Evolutionary conservation across 2,888 invertebrate species (phyloP).

Genomic region (Plagodis pulveraria): DNA sequence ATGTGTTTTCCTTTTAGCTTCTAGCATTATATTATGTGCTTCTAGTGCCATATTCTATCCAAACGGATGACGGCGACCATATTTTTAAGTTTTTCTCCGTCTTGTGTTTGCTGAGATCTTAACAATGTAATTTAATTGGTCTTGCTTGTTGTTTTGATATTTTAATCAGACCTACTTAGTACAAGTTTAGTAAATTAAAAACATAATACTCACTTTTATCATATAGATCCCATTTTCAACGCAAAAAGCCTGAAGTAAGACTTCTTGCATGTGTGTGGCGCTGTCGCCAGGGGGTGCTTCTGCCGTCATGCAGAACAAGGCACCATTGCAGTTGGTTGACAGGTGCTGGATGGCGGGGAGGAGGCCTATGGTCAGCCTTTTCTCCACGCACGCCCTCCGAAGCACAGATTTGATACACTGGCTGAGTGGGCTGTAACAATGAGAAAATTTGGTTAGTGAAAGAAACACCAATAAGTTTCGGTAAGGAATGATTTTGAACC

Average conservation of each 20-base stretch:
- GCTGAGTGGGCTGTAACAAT: conserved; percentile 76
- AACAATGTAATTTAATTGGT: too few species aligned
- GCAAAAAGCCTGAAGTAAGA: conserved; percentile 91
- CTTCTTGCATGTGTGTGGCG: conserved; percentile 91
- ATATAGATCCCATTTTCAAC: conserved; percentile 91
- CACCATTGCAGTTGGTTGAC: conserved; percentile 85
- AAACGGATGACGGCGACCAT: too few species aligned
- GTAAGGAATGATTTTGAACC: too few species aligned
- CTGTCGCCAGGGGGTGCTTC: conserved; percentile 89
- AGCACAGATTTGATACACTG: conserved; percentile 83
- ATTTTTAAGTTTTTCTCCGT: too few species aligned
- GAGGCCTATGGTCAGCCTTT: conserved; percentile 86
- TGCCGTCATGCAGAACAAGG: conserved; percentile 88
- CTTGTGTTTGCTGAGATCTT: too few species aligned
- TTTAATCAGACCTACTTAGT: too few species aligned
- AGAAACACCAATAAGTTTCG: neutral
- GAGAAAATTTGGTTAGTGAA: conserved; percentile 31
- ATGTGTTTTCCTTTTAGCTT: too few species aligned
- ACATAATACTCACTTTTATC: conserved; percentile 84
- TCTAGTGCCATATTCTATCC: too few species aligned
- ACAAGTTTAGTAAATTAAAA: neutral
- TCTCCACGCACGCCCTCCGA: conserved; percentile 80
- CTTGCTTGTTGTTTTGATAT: too few species aligned
- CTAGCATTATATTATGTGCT: too few species aligned
- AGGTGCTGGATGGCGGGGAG: conserved; percentile 86